Conservation (phyloP, 2,113 vertebrate genomes). For the Noctilio leporinus region DNA sequence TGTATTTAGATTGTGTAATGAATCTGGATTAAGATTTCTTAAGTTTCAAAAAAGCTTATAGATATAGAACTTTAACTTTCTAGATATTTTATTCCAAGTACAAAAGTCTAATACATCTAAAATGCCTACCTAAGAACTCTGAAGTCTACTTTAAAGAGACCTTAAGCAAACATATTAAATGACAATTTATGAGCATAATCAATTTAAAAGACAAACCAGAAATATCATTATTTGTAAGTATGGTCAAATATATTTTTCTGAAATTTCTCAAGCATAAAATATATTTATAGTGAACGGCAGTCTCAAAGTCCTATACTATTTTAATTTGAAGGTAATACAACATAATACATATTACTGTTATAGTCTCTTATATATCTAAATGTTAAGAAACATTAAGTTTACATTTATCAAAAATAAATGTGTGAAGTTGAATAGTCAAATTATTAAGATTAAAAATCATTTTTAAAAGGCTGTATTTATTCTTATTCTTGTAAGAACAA, state of each 20-base stretch:
- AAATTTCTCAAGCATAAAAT: conserved; percentile 1
- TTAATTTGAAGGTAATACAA: background rate
- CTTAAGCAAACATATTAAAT: background rate
- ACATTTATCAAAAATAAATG: background rate
- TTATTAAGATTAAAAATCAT: background rate
- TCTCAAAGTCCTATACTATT: background rate
- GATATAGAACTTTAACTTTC: background rate
- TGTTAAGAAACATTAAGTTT: background rate
- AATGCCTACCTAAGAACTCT: background rate
- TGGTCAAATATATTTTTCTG: background rate
- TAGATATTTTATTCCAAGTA: background rate
- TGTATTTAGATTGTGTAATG: background rate
- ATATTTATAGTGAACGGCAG: background rate
- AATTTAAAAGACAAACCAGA: background rate
- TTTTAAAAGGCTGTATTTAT: background rate
- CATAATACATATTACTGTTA: background rate
- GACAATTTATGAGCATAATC: background rate
- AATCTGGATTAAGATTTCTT: background rate
- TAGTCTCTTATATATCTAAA: background rate
- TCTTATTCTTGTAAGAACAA: too few relatives aligned
- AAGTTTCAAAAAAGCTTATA: background rate
- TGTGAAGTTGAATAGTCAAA: background rate
- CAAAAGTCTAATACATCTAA: background rate
- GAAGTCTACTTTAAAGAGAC: background rate
- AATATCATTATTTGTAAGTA: background rate